phyloP scores from a whole-genome alignment of 1,140 invertebrate species.

The Oryctes rhinoceros region DNA sequence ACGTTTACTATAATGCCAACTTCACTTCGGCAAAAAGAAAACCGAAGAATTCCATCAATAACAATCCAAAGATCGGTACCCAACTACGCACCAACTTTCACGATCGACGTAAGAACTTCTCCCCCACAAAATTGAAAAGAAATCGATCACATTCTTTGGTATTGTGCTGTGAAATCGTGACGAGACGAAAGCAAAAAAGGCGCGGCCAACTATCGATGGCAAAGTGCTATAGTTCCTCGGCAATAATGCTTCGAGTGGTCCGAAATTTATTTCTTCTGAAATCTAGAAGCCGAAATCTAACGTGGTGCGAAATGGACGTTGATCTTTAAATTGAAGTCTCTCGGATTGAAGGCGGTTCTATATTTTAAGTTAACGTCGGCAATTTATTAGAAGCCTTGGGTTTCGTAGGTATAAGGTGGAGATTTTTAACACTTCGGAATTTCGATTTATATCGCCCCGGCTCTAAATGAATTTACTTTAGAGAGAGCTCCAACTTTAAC shows the following conservation, averaged over 20 bases:
- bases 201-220: background rate
- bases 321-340: background rate
- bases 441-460: background rate
- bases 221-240: background rate
- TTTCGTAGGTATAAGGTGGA: background rate
- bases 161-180: background rate
- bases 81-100: background rate
- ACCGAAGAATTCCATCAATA: background rate
- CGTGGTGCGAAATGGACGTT: background rate
- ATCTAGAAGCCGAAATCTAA: slow-evolving; percentile 9
- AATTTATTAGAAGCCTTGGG: background rate
- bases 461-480: too few species aligned
- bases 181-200: background rate
- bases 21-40: background rate
- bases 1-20: too few species aligned
- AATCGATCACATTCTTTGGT: background rate
- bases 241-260: background rate
- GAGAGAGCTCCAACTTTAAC: too few species aligned
- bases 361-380: background rate
- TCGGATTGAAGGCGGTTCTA: background rate
- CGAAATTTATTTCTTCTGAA: background rate
- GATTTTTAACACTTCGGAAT: background rate
- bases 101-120: background rate
- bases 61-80: background rate
- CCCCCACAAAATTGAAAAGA: background rate